Percentiles rank a stretch among this genome's conserved stretches.
These are phyloP conservation scores for Oriolus oriolus DNA, from an alignment of 2,113 vertebrate genomes.

Conservation along the genomic window DNA sequence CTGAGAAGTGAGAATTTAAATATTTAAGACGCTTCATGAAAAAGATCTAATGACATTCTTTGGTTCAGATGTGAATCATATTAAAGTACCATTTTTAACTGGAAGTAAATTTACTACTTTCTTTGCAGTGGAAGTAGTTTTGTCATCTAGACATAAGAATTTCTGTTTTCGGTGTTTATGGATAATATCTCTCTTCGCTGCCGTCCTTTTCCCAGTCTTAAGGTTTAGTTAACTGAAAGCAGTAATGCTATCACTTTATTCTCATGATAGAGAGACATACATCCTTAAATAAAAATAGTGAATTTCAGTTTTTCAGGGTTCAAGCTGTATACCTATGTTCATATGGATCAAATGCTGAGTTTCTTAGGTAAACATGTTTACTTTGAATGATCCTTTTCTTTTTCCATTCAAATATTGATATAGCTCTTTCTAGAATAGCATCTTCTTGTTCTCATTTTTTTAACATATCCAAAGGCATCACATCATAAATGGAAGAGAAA, in stretches of 20 bases:
- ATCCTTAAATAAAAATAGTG: neutral
- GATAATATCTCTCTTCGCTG: neutral
- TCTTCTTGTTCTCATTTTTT: neutral
- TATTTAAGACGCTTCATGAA: neutral
- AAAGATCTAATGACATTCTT: neutral
- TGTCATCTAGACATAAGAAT: neutral
- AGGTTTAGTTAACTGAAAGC: conserved; percentile 8
- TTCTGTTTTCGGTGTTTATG: neutral
- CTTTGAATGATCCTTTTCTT: neutral
- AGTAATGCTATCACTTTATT: neutral
- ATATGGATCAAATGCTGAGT: neutral
- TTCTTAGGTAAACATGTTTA: neutral
- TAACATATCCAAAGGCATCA: neutral
- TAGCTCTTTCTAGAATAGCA: neutral
- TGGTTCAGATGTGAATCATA: neutral
- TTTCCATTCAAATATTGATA: neutral
- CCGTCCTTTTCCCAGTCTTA: neutral
- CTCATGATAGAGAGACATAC: neutral
- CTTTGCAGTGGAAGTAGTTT: neutral
- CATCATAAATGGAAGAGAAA: neutral
- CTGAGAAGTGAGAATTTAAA: neutral
- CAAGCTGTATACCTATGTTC: neutral
- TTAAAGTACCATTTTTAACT: neutral
- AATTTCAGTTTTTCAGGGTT: neutral
- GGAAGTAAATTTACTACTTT: neutral